These are phyloP conservation scores for Campylomormyrus numenius DNA, from an alignment of 2,113 vertebrate species.

Conservation along the genomic window DNA sequence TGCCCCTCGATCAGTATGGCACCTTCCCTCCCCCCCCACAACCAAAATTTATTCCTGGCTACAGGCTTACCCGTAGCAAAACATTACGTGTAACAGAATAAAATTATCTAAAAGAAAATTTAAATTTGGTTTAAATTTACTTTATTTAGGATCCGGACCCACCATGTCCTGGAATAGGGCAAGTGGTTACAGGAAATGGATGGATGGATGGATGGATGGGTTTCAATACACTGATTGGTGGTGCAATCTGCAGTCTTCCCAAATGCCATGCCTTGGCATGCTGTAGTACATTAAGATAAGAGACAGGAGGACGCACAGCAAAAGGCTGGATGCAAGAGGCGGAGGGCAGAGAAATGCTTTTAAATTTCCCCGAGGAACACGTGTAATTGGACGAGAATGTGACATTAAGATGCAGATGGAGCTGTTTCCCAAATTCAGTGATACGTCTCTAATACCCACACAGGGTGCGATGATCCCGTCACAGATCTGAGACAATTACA, in stretches of 20 bases:
- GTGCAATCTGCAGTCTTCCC: neutral
- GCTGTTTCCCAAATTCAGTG: neutral
- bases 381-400: neutral
- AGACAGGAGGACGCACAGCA: neutral
- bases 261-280: neutral
- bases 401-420: constrained; percentile 1
- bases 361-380: neutral
- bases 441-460: neutral
- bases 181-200: neutral
- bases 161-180: neutral
- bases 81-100: neutral
- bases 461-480: neutral
- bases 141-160: neutral
- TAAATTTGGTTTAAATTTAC: neutral
- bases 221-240: no score
- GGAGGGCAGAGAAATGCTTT: neutral
- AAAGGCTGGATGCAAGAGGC: neutral
- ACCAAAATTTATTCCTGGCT: neutral
- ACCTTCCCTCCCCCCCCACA: neutral
- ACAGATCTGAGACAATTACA: neutral
- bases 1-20: neutral
- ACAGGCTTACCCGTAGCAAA: neutral
- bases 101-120: neutral
- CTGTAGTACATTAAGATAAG: neutral
- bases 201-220: no score